These are phyloP conservation scores for Ostrea denselamellosa DNA, from an alignment of 1,140 invertebrate species.

Conservation along the genomic window DNA sequence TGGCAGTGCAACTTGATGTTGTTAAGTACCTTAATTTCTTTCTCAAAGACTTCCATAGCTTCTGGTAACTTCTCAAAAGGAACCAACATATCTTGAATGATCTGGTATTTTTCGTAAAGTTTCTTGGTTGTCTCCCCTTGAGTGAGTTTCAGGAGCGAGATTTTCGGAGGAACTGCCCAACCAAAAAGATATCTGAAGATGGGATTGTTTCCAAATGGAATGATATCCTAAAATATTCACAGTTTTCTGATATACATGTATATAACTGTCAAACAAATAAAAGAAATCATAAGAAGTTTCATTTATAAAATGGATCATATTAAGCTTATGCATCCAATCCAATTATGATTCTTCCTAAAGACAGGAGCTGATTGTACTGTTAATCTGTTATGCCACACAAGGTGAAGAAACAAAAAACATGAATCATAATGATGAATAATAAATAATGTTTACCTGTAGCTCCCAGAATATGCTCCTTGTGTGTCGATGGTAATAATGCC, in stretches of 20 bases:
- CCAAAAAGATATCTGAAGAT: slow-evolving; percentile 88
- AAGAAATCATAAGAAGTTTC: too few relatives aligned
- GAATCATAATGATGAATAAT: too few relatives aligned
- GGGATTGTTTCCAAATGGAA: slow-evolving; percentile 90
- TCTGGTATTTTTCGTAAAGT: slow-evolving; percentile 88
- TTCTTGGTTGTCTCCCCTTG: slow-evolving; percentile 86
- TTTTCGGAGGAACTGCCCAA: slow-evolving; percentile 90
- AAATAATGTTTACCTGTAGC: slow-evolving; percentile 82
- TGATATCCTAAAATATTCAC: slow-evolving; percentile 84
- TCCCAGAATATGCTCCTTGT: slow-evolving; percentile 91
- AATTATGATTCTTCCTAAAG: too few relatives aligned
- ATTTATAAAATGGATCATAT: too few relatives aligned
- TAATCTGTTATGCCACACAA: too few relatives aligned
- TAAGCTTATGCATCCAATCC: too few relatives aligned
- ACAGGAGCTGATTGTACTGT: too few relatives aligned
- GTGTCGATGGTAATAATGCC: slow-evolving; percentile 91
- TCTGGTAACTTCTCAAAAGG: slow-evolving; percentile 84
- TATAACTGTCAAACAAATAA: not conserved
- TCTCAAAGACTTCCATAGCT: slow-evolving; percentile 84
- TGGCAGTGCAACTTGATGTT: too few relatives aligned
- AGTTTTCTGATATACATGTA: not conserved
- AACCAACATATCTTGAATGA: slow-evolving; percentile 92
- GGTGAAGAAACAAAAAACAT: too few relatives aligned
- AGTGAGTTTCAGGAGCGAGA: slow-evolving; percentile 90
- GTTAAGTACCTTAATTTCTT: slow-evolving; percentile 83